Conservation (phyloP, 2,888 invertebrate genomes). For the Resseliella maxima region DNA sequence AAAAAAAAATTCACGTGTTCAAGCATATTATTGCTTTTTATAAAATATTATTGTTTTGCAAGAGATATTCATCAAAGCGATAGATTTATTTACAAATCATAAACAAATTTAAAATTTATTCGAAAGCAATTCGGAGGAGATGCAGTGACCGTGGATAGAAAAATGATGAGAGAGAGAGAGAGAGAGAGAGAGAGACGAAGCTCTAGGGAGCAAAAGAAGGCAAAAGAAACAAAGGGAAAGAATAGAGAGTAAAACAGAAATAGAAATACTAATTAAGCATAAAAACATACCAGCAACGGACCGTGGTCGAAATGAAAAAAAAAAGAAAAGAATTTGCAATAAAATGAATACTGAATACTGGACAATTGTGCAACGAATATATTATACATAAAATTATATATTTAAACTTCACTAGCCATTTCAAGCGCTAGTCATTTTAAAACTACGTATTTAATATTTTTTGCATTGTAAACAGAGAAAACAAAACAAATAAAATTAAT, state of each 20-base stretch:
- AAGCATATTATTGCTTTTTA: not conserved
- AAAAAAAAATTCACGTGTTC: not conserved
- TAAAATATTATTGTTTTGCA: slow-evolving; percentile 14
- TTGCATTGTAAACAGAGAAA: slow-evolving; percentile 46
- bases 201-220: not conserved
- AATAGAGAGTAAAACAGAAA: too few relatives aligned
- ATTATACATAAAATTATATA: slow-evolving; percentile 41
- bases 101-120: not conserved
- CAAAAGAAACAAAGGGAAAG: too few relatives aligned
- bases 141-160: not conserved
- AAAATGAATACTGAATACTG: slow-evolving; percentile 45
- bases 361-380: slow-evolving; percentile 56
- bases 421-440: slow-evolving; percentile 54
- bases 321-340: slow-evolving; percentile 36
- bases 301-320: too few relatives aligned
- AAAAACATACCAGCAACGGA: too few relatives aligned
- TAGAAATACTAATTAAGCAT: too few relatives aligned
- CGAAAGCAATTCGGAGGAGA: not conserved
- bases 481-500: not conserved
- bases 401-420: slow-evolving; percentile 38
- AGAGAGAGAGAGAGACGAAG: not conserved
- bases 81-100: slow-evolving; percentile 43
- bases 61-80: slow-evolving; percentile 32
- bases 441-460: slow-evolving; percentile 54
- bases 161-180: not conserved